phyloP scores from a whole-genome alignment of 2,797 vertebrate genomes.

The Orientallactaga sibirica region DNA sequence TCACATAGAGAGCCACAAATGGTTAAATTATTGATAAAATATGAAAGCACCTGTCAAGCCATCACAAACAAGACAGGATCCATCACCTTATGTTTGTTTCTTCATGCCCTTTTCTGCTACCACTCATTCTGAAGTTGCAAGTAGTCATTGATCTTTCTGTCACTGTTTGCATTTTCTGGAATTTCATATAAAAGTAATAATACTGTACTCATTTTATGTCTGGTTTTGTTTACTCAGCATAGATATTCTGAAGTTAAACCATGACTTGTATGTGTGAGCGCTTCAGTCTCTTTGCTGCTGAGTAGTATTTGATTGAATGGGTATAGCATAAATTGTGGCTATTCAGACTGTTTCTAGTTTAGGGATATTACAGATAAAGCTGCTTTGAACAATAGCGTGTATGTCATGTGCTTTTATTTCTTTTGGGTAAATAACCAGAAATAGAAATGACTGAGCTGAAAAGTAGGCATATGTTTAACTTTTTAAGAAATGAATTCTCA shows the following conservation, averaged over 20 bases:
- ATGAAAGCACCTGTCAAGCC: background rate
- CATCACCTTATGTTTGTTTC: background rate
- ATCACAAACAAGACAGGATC: background rate
- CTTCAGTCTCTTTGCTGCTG: background rate
- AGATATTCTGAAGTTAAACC: slow-evolving; percentile 30
- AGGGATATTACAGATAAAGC: background rate
- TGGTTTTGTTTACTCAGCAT: slow-evolving; percentile 10
- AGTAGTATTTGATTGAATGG: background rate
- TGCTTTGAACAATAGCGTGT: background rate
- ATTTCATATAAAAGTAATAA: slow-evolving; percentile 6
- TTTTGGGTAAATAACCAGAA: background rate
- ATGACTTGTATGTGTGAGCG: no score
- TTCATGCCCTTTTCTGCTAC: background rate
- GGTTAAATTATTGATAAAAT: slow-evolving; percentile 20
- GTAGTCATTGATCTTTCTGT: background rate
- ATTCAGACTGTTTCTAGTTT: background rate
- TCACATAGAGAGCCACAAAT: background rate
- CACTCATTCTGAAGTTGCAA: background rate
- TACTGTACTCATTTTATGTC: background rate
- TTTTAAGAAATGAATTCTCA: background rate
- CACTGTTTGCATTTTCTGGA: slow-evolving; percentile 1
- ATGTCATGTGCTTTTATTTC: background rate
- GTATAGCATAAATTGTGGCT: background rate
- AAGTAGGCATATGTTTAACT: background rate
- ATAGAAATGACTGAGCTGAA: background rate